A percentile compares a stretch with the other conserved stretches of the same genome.
Evolutionary conservation across 2,797 vertebrate species (phyloP).

Genomic region (Rhinella marina): DNA sequence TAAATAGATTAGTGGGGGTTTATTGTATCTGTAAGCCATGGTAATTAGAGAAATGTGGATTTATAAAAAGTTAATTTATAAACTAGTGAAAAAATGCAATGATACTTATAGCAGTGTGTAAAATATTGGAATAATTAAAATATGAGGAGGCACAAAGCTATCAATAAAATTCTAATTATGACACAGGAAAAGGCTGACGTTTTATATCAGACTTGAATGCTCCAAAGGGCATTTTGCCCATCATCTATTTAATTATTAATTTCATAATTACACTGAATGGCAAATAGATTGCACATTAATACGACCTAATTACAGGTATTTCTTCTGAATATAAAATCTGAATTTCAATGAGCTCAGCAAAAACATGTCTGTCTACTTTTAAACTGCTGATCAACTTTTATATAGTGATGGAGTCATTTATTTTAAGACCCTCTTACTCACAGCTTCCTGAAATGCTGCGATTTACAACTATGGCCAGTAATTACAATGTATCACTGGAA

Average conservation of each 20-base stretch:
- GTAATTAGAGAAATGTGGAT: background rate
- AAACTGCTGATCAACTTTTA: slow-evolving; percentile 49
- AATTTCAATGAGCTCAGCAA: slow-evolving; percentile 45
- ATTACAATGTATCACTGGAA: background rate
- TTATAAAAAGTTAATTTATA: background rate
- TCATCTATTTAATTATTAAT: slow-evolving; percentile 38
- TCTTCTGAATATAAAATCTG: background rate
- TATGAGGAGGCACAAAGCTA: background rate
- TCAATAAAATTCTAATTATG: slow-evolving; percentile 28
- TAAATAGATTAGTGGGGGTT: background rate
- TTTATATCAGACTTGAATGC: slow-evolving; percentile 24
- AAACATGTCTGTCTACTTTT: slow-evolving; percentile 25
- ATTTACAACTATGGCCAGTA: background rate
- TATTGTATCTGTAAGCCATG: background rate
- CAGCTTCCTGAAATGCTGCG: slow-evolving; percentile 22
- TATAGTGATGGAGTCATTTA: slow-evolving; percentile 26
- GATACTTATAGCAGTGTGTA: background rate
- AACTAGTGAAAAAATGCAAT: background rate
- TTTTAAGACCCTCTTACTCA: slow-evolving; percentile 45
- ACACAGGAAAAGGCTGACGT: background rate
- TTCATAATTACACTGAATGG: slow-evolving; percentile 37
- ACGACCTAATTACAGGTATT: slow-evolving; percentile 51
- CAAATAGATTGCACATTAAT: slow-evolving; percentile 36
- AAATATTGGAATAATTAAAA: background rate
- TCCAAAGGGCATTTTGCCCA: slow-evolving; percentile 38